Evolutionary conservation across 2,888 invertebrate genomes (phyloP).

Genomic region (Sceliomorpha sp.): DNA sequence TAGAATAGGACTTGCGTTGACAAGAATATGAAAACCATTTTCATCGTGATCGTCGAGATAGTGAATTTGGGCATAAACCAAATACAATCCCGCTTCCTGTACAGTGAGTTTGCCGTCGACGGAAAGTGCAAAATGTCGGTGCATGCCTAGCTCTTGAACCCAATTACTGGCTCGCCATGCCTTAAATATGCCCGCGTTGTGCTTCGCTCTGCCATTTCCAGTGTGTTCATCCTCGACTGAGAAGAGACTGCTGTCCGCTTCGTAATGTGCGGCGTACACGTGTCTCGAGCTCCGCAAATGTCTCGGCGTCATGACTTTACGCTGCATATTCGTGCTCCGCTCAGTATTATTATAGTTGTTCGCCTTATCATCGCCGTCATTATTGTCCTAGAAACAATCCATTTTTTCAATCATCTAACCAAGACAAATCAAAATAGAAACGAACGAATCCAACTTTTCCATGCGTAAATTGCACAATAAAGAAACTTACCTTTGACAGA

Average conservation of each 20-base stretch:
- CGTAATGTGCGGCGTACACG: conserved; percentile 69
- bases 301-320: no score
- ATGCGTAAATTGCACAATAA: no score
- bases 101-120: conserved; percentile 85
- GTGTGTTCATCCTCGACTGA: conserved; percentile 68
- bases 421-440: no score
- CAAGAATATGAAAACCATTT: conserved; percentile 87
- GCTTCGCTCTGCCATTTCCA: conserved; percentile 86
- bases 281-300: conserved; percentile 63
- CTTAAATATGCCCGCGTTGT: conserved; percentile 84
- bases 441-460: no score
- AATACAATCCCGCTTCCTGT: conserved; percentile 87
- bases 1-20: conserved; percentile 84
- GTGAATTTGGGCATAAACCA: conserved; percentile 90
- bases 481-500: no score
- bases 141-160: conserved; percentile 84
- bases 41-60: conserved; percentile 89
- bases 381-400: no score
- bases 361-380: no score
- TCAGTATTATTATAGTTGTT: no score
- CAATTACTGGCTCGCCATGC: conserved; percentile 85
- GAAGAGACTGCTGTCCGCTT: conserved; percentile 67
- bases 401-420: no score
- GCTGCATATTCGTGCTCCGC: no score
- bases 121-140: conserved; percentile 83